These are phyloP conservation scores for Dendropsophus ebraccatus DNA, from an alignment of 2,113 vertebrate species.

Conservation along the genomic window DNA sequence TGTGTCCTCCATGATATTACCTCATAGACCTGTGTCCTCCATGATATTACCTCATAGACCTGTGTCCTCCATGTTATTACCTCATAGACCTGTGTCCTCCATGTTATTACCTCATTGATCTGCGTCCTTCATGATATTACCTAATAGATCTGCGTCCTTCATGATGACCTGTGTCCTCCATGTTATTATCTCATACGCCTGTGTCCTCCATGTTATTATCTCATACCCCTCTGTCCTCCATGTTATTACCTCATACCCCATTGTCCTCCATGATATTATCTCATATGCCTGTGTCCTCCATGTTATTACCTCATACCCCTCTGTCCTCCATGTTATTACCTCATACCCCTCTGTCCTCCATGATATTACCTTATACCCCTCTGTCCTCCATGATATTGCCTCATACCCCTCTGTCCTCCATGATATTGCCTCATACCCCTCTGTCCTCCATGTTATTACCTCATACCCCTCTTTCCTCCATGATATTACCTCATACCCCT, in stretches of 20 bases:
- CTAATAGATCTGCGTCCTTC: not conserved
- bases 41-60: not conserved
- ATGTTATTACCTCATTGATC: not conserved
- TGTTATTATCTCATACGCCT: not conserved
- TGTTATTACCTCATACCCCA: not conserved
- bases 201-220: not conserved
- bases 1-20: not conserved
- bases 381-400: too few species aligned
- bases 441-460: too few species aligned
- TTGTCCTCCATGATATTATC: not conserved
- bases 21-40: not conserved
- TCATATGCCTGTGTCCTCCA: not conserved
- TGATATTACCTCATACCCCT: too few species aligned
- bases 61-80: not conserved
- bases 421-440: not conserved
- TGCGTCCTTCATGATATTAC: not conserved
- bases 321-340: too few species aligned
- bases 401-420: too few species aligned
- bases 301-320: not conserved
- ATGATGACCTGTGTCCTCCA: not conserved
- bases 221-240: not conserved
- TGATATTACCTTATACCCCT: too few species aligned
- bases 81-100: not conserved
- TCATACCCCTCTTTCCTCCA: too few species aligned
- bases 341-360: too few species aligned